Conservation (phyloP, 2,113 vertebrate species). For the Cyanoliseus patagonus region DNA sequence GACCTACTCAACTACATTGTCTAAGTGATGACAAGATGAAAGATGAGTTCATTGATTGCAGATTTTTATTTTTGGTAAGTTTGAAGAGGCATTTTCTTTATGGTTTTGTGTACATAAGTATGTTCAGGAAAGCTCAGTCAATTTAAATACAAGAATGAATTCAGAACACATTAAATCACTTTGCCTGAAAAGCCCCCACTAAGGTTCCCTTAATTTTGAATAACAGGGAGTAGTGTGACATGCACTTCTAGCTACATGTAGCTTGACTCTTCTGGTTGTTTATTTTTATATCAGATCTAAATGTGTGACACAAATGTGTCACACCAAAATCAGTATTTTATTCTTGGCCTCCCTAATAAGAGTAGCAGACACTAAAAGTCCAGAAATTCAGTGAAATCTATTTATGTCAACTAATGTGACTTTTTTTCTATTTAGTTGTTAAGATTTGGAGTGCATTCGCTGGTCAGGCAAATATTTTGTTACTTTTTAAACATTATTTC, state of each 20-base stretch:
- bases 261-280: neutral
- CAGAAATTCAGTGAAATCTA: neutral
- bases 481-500: neutral
- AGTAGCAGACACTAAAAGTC: neutral
- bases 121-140: neutral
- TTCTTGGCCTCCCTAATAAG: neutral
- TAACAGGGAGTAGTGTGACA: fast-evolving
- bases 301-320: neutral
- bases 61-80: constrained; percentile 47
- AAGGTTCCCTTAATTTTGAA: neutral
- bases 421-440: neutral
- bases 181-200: constrained; percentile 1
- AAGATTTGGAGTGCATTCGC: neutral
- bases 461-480: neutral
- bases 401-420: neutral
- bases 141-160: constrained; percentile 14
- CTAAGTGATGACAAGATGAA: constrained; percentile 48
- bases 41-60: constrained; percentile 56
- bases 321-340: neutral
- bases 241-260: neutral
- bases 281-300: neutral
- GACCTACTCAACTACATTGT: constrained; percentile 35
- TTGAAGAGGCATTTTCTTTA: neutral
- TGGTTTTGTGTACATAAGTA: constrained; percentile 33
- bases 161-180: constrained; percentile 35